phyloP scores from a whole-genome alignment of 2,113 vertebrate species.

The Gorsachius goisagi region DNA sequence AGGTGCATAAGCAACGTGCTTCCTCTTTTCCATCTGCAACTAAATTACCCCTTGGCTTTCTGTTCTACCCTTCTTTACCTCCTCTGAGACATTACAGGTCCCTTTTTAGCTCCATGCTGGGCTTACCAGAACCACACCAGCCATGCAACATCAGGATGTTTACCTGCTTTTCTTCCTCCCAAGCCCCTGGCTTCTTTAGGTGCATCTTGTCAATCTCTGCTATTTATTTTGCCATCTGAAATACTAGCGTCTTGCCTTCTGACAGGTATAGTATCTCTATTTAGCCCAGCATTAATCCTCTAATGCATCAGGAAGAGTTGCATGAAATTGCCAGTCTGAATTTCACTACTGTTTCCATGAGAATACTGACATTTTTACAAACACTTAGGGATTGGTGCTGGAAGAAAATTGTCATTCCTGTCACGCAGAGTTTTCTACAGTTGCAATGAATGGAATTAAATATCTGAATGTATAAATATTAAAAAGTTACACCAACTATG shows the following conservation, averaged over 20 bases:
- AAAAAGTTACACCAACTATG: not conserved
- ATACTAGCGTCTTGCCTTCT: rapidly evolving
- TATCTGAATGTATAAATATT: rapidly evolving
- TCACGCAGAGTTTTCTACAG: not conserved
- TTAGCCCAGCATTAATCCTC: not conserved
- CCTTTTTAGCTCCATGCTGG: rapidly evolving
- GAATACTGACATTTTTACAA: no score
- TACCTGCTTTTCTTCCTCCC: not conserved
- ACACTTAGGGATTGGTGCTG: rapidly evolving
- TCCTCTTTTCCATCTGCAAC: not conserved
- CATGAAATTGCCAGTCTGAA: rapidly evolving
- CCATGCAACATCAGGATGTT: rapidly evolving
- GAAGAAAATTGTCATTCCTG: not conserved
- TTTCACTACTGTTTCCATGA: not conserved
- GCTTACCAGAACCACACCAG: not conserved
- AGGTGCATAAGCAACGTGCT: rapidly evolving
- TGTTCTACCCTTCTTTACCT: rapidly evolving
- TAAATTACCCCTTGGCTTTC: not conserved
- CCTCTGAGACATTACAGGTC: rapidly evolving
- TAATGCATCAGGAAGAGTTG: rapidly evolving
- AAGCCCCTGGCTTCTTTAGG: rapidly evolving
- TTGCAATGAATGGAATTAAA: not conserved
- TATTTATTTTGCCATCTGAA: not conserved
- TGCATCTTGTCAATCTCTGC: rapidly evolving
- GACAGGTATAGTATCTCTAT: rapidly evolving